Base-by-base conservation (phyloP, 2,113 vertebrate species). In the Kobus ellipsiprymnus region DNA sequence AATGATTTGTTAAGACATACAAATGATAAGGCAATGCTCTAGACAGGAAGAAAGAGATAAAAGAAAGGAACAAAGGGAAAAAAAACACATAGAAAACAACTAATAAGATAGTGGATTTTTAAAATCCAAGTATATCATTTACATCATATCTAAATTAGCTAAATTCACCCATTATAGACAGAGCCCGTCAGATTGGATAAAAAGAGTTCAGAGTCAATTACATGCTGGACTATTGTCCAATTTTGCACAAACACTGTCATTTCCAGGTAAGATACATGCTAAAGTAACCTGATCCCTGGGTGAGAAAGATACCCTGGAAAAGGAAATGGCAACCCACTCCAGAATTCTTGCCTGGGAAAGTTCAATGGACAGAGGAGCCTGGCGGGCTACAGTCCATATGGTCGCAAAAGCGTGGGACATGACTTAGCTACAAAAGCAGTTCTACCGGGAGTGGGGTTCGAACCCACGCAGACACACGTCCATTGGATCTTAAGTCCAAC, bases 401-500 rank as follows among this genome's bases (percentile, higher is more conserved):
- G 23, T 77, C 19, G 1, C 36, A 77, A 44, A 77, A 74, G 67
- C 5, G 0, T 23, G n/a, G n/a, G 67, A 71, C n/a, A 40, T 21
- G n/a, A 71, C 9, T 71, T 23, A 40, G n/a, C 67, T 40, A 71
- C n/a, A 71, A 71, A 40, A 40, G 19, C 19, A 71, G 2, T 6
- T 6, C 19, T 71, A 99, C 98, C 98, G 98, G 98, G 97, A 99
- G 98, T 99, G 98, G 99, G 99, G 98, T 98, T 99, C 96, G 98
- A 99, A 99, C 98, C 99, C 98, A 99, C 98, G 98, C 88, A 97
- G 98, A 98, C 98, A 98, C 3, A 6, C 0, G 87, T 98, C 99
- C 98, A 99, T 99, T 99, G 98, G 98, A 98, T 99, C 98, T 99
- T 99, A 99, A 99, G 98, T 98, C 98, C 98, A 98, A 98, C 86